phyloP scores from a whole-genome alignment of 2,113 vertebrate genomes.

The Channa maculata region DNA sequence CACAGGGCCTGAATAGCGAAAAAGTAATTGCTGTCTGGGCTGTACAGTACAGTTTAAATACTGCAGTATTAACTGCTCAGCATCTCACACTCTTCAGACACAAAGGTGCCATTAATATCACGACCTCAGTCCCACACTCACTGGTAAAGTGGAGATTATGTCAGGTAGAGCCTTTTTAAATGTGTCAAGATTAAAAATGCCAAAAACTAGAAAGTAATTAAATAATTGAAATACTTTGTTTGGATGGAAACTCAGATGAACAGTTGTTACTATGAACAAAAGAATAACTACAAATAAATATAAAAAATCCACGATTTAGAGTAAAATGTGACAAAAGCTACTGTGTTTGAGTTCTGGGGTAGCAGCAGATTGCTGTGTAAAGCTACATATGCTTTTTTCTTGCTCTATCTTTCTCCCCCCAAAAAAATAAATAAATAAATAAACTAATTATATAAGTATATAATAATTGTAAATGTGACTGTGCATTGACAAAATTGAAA shows the following conservation, averaged over 20 bases:
- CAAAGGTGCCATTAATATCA: slow-evolving; percentile 7
- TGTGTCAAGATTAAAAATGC: background rate
- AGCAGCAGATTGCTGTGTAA: background rate
- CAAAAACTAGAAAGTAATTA: background rate
- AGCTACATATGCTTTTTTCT: background rate
- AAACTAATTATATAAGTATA: too few relatives aligned
- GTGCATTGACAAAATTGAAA: too few relatives aligned
- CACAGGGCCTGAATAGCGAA: too few relatives aligned
- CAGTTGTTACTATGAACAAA: background rate
- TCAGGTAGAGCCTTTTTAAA: background rate
- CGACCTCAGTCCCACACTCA: background rate
- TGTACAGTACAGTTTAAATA: too few relatives aligned
- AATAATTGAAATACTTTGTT: background rate
- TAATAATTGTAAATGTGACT: too few relatives aligned
- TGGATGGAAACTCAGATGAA: background rate
- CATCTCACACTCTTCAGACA: background rate
- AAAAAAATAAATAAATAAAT: too few relatives aligned
- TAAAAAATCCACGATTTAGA: too few relatives aligned
- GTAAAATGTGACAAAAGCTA: background rate
- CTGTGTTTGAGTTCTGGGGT: background rate
- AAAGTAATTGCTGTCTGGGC: too few relatives aligned
- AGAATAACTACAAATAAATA: background rate
- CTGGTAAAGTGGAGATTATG: slow-evolving; percentile 11
- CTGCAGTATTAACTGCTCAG: background rate
- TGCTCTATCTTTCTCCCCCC: too few relatives aligned